Evolutionary conservation across 2,797 vertebrate species (phyloP).

Genomic region (Enteromius unitaeniatus): DNA sequence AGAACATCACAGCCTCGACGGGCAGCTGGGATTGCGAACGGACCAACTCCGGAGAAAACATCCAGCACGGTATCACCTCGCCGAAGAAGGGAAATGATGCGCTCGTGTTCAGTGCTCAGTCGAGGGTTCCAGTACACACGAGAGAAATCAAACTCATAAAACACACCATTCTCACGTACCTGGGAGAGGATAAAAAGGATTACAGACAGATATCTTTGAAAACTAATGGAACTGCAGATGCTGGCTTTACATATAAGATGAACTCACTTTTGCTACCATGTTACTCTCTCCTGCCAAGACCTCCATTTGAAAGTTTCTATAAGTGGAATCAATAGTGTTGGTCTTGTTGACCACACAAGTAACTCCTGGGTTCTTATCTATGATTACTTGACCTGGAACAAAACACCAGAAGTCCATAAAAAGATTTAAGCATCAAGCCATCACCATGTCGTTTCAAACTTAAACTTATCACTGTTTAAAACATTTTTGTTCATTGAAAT

Average conservation of each 20-base stretch:
- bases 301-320: constrained; percentile 97
- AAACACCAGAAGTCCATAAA: constrained; percentile 6
- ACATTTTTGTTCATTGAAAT: too few species aligned
- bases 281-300: constrained; percentile 90
- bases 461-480: too few species aligned
- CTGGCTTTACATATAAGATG: not conserved
- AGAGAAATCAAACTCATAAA: constrained; percentile 95
- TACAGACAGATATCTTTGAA: not conserved
- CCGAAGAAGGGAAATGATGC: constrained; percentile 81
- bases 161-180: constrained; percentile 91
- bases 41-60: constrained; percentile 93
- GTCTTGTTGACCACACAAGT: constrained; percentile 95
- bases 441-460: not conserved
- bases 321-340: constrained; percentile 88
- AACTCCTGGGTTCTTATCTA: constrained; percentile 95
- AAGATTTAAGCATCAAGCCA: not conserved
- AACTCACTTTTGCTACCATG: constrained; percentile 88
- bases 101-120: constrained; percentile 89
- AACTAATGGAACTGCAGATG: not conserved
- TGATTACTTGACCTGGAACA: constrained; percentile 88
- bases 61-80: constrained; percentile 87
- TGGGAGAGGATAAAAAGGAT: constrained; percentile 62
- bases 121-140: constrained; percentile 97
- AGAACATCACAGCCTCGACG: constrained; percentile 83
- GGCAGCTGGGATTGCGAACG: constrained; percentile 91